A percentile compares a stretch with the other conserved stretches of the same genome.
Evolutionary conservation across 1,140 invertebrate species (phyloP).

Genomic region (Solen grandis): DNA sequence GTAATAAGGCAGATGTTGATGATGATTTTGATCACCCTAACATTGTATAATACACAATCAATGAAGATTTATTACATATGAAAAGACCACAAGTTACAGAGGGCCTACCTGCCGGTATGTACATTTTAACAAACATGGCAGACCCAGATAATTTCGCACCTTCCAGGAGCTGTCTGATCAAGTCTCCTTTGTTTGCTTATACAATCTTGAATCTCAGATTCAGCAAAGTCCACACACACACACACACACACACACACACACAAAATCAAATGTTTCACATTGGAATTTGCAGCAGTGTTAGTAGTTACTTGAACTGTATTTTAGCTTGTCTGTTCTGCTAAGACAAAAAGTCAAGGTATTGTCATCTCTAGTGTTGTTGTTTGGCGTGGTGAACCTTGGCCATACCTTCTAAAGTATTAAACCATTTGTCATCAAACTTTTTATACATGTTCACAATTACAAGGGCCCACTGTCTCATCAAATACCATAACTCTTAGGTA

Average conservation of each 20-base stretch:
- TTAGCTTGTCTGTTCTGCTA: background rate
- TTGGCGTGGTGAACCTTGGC: no score
- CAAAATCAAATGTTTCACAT: no score
- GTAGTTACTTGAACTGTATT: background rate
- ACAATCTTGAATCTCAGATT: no score
- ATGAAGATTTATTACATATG: conserved; percentile 85
- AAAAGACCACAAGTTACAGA: conserved; percentile 84
- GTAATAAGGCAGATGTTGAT: background rate
- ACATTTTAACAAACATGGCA: no score
- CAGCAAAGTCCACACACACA: background rate
- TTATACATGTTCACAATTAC: no score
- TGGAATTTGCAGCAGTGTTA: background rate
- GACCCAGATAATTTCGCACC: background rate
- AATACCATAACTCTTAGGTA: no score
- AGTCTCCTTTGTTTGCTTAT: no score
- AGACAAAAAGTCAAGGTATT: background rate
- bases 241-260: background rate
- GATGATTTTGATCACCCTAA: no score
- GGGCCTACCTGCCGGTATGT: conserved; percentile 83
- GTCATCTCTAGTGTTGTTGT: background rate
- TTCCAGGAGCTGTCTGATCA: no score
- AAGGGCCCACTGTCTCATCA: no score
- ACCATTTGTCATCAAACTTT: no score
- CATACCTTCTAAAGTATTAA: no score
- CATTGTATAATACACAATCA: background rate